phyloP scores from a whole-genome alignment of 2,888 invertebrate species.

The Pseudococcus jackbeardsleyi region DNA sequence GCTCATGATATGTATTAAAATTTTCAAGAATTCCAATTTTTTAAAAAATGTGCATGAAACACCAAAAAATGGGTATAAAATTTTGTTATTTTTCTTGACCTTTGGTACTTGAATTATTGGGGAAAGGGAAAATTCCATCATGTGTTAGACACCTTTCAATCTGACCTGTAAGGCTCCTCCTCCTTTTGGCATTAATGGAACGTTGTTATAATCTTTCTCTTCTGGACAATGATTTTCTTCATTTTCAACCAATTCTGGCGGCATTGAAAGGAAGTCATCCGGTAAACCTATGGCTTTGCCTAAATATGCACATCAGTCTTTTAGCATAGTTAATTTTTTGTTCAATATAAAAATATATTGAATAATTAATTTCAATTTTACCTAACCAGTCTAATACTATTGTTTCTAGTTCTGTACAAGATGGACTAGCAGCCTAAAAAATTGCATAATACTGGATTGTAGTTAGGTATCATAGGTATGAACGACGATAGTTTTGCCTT shows the following conservation, averaged over 20 bases:
- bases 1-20: too few relatives aligned
- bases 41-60: too few relatives aligned
- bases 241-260: conserved; percentile 77
- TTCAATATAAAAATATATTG: background rate
- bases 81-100: too few relatives aligned
- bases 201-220: conserved; percentile 41
- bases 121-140: too few relatives aligned
- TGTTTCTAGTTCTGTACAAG: conserved; percentile 95
- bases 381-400: conserved; percentile 97
- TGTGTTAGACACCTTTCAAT: too few relatives aligned
- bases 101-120: too few relatives aligned
- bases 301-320: conserved; percentile 69
- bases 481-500: too few relatives aligned
- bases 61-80: too few relatives aligned
- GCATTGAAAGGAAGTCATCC: conserved; percentile 85
- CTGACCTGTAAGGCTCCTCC: conserved; percentile 89
- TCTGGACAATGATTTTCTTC: conserved; percentile 73
- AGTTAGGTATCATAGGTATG: too few relatives aligned
- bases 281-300: conserved; percentile 94
- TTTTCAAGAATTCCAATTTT: too few relatives aligned
- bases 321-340: background rate
- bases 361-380: conserved; percentile 67
- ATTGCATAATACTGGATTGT: background rate
- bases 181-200: conserved; percentile 56
- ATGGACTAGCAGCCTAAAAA: conserved; percentile 92